Percentiles rank a stretch among this genome's conserved stretches.
phyloP scores from a whole-genome alignment of 1,140 invertebrate genomes.

The Lasioglossum baleicum region DNA sequence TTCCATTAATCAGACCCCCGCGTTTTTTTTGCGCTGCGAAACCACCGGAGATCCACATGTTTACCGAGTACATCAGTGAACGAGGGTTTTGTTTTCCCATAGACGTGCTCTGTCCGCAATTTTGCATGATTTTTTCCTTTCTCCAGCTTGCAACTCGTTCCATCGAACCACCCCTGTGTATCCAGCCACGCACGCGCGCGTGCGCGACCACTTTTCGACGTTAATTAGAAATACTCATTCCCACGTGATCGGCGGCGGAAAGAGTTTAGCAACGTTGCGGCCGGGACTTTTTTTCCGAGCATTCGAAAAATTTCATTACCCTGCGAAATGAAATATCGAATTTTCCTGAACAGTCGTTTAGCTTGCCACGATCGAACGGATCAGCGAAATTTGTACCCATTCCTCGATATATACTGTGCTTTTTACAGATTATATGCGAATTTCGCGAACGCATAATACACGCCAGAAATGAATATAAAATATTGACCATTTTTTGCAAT shows the following conservation, averaged over 20 bases:
- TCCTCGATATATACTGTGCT: too few species aligned
- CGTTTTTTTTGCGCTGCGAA: not conserved
- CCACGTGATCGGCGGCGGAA: not conserved
- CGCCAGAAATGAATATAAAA: too few species aligned
- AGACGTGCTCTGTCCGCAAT: not conserved
- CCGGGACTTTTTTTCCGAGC: not conserved
- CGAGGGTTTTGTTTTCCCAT: constrained; percentile 11
- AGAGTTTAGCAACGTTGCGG: not conserved
- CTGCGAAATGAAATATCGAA: not conserved
- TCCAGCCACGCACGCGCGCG: too few species aligned
- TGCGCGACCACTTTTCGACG: not conserved
- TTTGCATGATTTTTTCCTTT: not conserved
- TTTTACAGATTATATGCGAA: too few species aligned
- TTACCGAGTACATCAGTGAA: constrained; percentile 7
- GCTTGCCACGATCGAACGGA: too few species aligned
- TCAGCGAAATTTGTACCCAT: too few species aligned
- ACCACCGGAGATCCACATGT: constrained; percentile 26
- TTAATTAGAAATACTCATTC: constrained; percentile 18
- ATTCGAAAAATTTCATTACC: not conserved
- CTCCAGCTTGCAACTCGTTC: not conserved
- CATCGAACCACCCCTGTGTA: not conserved
- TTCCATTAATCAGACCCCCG: constrained; percentile 24
- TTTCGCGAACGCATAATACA: too few species aligned
- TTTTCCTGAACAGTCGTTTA: not conserved
- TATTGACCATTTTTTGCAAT: too few species aligned